These are phyloP conservation scores for Lepidochitona cinerea DNA, from an alignment of 2,888 invertebrate species.

Conservation along the genomic window DNA sequence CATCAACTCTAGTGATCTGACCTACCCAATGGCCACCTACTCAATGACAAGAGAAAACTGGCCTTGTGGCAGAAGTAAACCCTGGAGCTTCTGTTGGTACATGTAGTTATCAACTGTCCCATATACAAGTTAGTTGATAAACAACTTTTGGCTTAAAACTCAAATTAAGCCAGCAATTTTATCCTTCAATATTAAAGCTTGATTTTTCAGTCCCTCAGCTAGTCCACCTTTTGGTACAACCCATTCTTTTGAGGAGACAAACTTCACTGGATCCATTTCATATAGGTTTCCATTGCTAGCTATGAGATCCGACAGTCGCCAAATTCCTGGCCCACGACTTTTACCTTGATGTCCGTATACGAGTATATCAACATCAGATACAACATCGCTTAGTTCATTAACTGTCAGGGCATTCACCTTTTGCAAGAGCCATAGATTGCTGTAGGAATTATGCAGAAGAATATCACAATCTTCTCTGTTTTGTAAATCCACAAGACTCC, in stretches of 20 bases:
- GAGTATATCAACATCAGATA: slow-evolving; percentile 15
- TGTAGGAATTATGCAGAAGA: not conserved
- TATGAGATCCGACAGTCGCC: slow-evolving; percentile 47
- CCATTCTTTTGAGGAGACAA: slow-evolving; percentile 32
- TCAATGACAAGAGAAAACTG: too few species aligned
- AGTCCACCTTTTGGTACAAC: slow-evolving; percentile 46
- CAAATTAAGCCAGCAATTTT: too few species aligned
- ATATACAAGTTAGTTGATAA: too few species aligned
- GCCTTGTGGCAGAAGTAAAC: too few species aligned
- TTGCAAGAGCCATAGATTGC: not conserved
- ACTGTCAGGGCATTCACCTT: not conserved
- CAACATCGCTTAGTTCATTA: not conserved
- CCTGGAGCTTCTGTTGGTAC: too few species aligned
- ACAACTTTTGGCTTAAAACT: too few species aligned
- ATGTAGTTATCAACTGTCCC: too few species aligned
- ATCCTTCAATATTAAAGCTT: not conserved
- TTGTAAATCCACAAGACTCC: too few species aligned
- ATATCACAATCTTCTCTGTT: not conserved
- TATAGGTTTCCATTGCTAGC: slow-evolving; percentile 50
- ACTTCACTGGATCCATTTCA: slow-evolving; percentile 43
- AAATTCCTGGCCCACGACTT: slow-evolving; percentile 47
- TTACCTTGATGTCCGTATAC: slow-evolving; percentile 57
- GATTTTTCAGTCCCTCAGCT: slow-evolving; percentile 35
- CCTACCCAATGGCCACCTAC: too few species aligned
- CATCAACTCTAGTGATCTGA: too few species aligned